Base-by-base conservation (phyloP, 2,797 vertebrate species). In the Thripadectes ignobilis region DNA sequence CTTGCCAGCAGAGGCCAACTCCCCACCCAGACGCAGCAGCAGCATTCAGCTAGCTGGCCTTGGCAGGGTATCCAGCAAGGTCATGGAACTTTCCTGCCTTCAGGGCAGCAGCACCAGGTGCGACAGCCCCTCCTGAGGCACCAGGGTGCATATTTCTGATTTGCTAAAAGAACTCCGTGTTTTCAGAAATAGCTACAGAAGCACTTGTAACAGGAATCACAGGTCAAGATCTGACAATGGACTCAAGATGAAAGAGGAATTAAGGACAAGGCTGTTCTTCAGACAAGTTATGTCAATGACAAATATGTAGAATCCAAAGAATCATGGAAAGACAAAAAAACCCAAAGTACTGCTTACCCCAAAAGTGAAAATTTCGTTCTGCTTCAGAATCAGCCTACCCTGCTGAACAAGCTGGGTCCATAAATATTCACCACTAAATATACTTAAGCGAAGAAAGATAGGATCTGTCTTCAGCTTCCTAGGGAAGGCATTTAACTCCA, bases 31-130 rank as follows among this genome's bases (percentile, higher is more conserved):
- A 1, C 5, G 61, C 61, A 87, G 66, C 1, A 6, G 69, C 66
- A 51, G 57, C 16, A 4, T 19, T n/a, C 75, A 41, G 24, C 45
- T 5, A 10, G 17, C 24, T 38, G 41, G 48, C 52, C 32, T 10
- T 18, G 57, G 69, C 12, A 52, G 32, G 21, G 38, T 2, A 9
- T 3, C 11, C 21, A 45, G 67, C 71, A 59, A 77, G 68, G 30
- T 51, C 57, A 29, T 0, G 9, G 18, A 55, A 63, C 10, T 17
- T 38, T 6, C 2, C 2, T 9, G 57, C 43, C 48, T 2, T 0
- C 61, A 66, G 55, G 45, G 54, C 59, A 76, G 26, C 4, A 2
- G 51, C 51, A 61, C 15, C 1, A 4, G 18, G 34, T 27, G 49
- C 17, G 34, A 30, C 36, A 76, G 72, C 11, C 51, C 39, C 34